Conservation (phyloP, 2,113 vertebrate genomes). For the Sarotherodon lohbergeri region DNA sequence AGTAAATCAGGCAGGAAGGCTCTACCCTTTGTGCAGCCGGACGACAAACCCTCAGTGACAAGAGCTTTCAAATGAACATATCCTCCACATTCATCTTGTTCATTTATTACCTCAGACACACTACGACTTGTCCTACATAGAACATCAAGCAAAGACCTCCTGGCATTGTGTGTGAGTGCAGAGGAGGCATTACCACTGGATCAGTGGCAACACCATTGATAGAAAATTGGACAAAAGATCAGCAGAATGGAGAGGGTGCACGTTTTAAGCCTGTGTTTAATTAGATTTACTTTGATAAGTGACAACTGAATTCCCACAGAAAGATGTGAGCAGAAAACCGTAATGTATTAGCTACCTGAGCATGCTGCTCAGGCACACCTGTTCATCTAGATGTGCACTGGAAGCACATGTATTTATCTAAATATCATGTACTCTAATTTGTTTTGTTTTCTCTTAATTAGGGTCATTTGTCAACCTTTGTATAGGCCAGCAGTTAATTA, state of each 20-base stretch:
- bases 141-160: constrained; percentile 55
- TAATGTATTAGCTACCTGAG: background rate
- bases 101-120: constrained; percentile 51
- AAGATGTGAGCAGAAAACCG: background rate
- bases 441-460: background rate
- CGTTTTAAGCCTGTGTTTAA: constrained; percentile 21
- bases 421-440: background rate
- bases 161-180: constrained; percentile 28
- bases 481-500: background rate
- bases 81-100: constrained; percentile 68
- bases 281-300: constrained; percentile 44
- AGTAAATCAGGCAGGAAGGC: constrained; percentile 71
- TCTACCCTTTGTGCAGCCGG: constrained; percentile 58
- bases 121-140: constrained; percentile 47
- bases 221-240: constrained; percentile 15
- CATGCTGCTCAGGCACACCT: background rate
- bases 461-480: background rate
- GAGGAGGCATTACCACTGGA: constrained; percentile 1
- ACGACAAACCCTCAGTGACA: constrained; percentile 55
- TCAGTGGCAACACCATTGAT: constrained; percentile 13
- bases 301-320: constrained; percentile 15
- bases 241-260: background rate
- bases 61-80: constrained; percentile 59
- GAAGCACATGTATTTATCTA: background rate
- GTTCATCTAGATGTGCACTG: background rate